Base-by-base conservation (phyloP, 2,797 vertebrate species). In the Mus spretus region DNA sequence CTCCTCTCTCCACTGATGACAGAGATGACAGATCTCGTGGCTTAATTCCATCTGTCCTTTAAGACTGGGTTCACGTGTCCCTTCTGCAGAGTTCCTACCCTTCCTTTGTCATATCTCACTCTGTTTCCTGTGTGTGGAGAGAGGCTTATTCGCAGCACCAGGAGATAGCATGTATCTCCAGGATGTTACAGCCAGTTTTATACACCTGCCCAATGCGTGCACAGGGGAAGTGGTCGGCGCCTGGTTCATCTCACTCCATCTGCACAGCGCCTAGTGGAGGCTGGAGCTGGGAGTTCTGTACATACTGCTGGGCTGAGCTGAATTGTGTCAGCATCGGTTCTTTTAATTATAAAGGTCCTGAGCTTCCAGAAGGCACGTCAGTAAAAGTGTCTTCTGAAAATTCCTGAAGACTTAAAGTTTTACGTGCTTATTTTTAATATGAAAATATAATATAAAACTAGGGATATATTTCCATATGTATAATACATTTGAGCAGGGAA, bases 371-470 rank as follows among this genome's bases (percentile, higher is more conserved):
- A 91, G 44, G 17, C 78, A 0, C 34, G 37, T 81, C 80, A 83
- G 78, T 72, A 17, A 91, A 89, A 70, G 37, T 78, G 7, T 81
- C 67, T 90, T 84, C 63, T 85, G 81, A 94, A 96, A 85, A 91
- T 61, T 91, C n/a, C 86, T 53, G 12, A 94, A 70, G 79, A 59
- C 7, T 94, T 91, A 31, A 22, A 3, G 40, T 74, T 91, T 77
- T 70, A 50, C 55, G 34, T 94, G 79, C 31, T 86, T 90, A 81
- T 93, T 74, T 84, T 96, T 74, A 94, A 94, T 81, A 57, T 72
- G 31, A 86, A 84, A 77, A 11, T 83, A 1, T 85, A 82, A 57
- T 44, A 14, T 79, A 88, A 94, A 93, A 83, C 19, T 31, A 59
- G 19, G 31, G 28, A 65, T 50, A 22, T 44, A 37, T 91, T 81